Evolutionary conservation across 2,888 invertebrate genomes (phyloP).

Genomic region (Blastobasis lacticolella): DNA sequence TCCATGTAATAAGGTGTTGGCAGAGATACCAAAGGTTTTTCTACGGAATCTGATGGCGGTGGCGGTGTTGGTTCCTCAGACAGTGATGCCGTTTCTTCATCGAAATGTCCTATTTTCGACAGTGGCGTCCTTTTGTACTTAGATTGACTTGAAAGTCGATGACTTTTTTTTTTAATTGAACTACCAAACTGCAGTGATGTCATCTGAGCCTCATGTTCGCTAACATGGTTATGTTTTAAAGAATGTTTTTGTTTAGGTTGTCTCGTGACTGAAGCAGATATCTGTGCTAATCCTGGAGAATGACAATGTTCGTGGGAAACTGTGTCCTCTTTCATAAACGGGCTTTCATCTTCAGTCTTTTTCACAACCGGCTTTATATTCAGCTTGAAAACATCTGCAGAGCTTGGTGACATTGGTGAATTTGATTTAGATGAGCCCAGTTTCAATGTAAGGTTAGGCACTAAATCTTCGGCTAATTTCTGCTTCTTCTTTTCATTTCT

Average conservation of each 20-base stretch:
- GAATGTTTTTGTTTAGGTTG: slow-evolving; percentile 82
- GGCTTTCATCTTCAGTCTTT: too few relatives aligned
- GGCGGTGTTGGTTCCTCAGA: too few relatives aligned
- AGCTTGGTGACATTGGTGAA: slow-evolving; percentile 81
- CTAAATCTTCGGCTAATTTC: too few relatives aligned
- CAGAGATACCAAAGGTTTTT: slow-evolving; percentile 41
- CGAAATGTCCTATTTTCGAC: slow-evolving; percentile 54
- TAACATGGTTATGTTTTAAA: slow-evolving; percentile 57
- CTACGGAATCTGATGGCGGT: slow-evolving; percentile 19
- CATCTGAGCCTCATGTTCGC: slow-evolving; percentile 39
- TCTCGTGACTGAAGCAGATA: slow-evolving; percentile 86
- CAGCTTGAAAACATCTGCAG: slow-evolving; percentile 80
- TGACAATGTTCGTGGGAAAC: slow-evolving; percentile 76
- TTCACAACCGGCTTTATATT: slow-evolving; percentile 82
- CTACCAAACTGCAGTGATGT: slow-evolving; percentile 50
- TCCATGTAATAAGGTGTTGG: slow-evolving; percentile 77
- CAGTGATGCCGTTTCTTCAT: slow-evolving; percentile 44
- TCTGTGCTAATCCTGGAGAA: slow-evolving; percentile 87
- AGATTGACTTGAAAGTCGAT: too few relatives aligned
- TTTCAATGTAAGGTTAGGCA: slow-evolving; percentile 88
- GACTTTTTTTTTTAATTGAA: too few relatives aligned
- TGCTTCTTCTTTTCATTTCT: too few relatives aligned
- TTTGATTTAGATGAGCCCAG: slow-evolving; percentile 76
- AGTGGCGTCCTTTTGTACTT: too few relatives aligned
- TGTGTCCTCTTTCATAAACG: too few relatives aligned